A percentile compares a stretch with the other conserved stretches of the same genome.
These are phyloP conservation scores for Anhinga rufa DNA, from an alignment of 2,113 vertebrate species.

Conservation along the genomic window DNA sequence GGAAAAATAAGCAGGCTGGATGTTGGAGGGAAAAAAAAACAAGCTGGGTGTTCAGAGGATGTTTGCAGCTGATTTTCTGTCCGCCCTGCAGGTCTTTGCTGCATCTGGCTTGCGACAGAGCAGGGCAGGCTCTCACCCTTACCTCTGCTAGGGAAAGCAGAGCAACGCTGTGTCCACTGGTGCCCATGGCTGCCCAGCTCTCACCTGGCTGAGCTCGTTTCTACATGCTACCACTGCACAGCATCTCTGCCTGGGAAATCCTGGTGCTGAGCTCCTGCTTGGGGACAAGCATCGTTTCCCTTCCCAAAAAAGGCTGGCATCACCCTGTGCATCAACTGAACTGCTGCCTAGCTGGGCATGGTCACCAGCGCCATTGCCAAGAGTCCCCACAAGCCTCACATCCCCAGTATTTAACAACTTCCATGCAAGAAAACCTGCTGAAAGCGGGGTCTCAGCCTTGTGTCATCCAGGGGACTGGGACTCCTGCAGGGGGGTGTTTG, in stretches of 20 bases:
- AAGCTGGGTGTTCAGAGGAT: background rate
- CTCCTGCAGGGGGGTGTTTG: rapidly evolving
- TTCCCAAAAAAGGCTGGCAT: background rate
- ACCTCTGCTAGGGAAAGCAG: background rate
- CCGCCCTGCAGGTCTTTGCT: background rate
- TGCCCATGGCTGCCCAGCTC: rapidly evolving
- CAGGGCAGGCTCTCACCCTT: background rate
- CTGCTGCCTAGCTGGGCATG: background rate
- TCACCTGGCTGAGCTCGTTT: background rate
- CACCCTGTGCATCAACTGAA: background rate
- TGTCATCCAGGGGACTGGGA: rapidly evolving
- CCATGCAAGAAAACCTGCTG: background rate
- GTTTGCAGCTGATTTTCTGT: background rate
- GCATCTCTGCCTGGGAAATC: background rate
- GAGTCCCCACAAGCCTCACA: background rate
- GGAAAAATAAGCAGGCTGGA: background rate
- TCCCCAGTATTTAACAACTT: background rate
- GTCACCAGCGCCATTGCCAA: background rate
- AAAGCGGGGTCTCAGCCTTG: background rate
- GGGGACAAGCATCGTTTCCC: background rate
- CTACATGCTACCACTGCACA: rapidly evolving
- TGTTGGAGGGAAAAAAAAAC: background rate
- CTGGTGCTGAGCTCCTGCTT: background rate
- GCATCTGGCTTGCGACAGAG: background rate
- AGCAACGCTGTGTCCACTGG: rapidly evolving